phyloP scores from a whole-genome alignment of 2,888 invertebrate genomes.

The Horisme vitalbata region DNA sequence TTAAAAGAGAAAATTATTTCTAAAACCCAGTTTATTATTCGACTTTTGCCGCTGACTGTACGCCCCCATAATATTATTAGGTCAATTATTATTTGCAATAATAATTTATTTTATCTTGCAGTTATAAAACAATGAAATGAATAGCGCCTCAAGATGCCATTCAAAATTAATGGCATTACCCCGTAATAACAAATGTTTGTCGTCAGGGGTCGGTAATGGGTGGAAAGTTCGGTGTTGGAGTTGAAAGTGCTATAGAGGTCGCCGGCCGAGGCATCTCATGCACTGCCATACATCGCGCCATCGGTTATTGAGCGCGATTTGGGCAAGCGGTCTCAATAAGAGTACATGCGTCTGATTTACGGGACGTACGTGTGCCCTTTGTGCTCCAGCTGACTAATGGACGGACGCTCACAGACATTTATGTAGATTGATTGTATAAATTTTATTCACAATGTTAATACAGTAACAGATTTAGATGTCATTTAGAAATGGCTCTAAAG shows the following conservation, averaged over 20 bases:
- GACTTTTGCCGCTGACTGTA: too few relatives aligned
- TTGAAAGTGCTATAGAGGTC: conserved; percentile 20
- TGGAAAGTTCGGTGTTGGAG: conserved; percentile 59
- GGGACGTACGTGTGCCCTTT: conserved; percentile 82
- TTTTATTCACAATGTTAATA: conserved; percentile 84
- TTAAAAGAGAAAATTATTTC: too few relatives aligned
- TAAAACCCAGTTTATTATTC: too few relatives aligned
- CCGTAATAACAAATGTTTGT: conserved; percentile 64
- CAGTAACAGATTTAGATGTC: conserved; percentile 83
- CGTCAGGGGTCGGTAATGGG: conserved; percentile 74
- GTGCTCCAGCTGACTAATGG: conserved; percentile 81
- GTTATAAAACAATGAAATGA: conserved; percentile 22
- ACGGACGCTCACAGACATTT: conserved; percentile 83
- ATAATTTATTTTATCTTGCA: not conserved
- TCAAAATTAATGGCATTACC: conserved; percentile 48
- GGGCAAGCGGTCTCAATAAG: conserved; percentile 76
- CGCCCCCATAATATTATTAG: too few relatives aligned
- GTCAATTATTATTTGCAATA: not conserved
- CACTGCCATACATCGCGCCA: conserved; percentile 47
- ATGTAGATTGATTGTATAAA: conserved; percentile 83
- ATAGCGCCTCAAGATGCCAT: conserved; percentile 47
- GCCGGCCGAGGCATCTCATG: conserved; percentile 43
- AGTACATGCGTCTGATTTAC: conserved; percentile 80
- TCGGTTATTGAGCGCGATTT: conserved; percentile 76
- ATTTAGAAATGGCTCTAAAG: conserved; percentile 83